Evolutionary conservation across 2,797 vertebrate species (phyloP), one percentile per base, ranked within the genome.

Genomic region (Danio choprae): DNA sequence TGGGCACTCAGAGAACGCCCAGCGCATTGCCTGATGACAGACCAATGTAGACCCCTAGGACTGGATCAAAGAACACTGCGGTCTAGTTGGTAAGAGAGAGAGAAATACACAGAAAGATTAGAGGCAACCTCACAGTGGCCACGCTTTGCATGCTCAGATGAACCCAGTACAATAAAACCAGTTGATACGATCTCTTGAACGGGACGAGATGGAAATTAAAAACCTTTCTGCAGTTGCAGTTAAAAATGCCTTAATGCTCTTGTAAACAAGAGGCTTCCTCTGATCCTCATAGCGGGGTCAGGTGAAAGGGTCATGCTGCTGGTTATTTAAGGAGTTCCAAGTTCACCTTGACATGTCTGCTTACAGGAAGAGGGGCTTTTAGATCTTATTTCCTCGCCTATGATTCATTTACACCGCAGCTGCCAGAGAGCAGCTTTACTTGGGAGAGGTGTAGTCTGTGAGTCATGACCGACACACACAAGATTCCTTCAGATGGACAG

Each of bases 341-440:
- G 92, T 94, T 94, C 92, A 94, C 92, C 93, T 94, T 94, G 93
- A 94, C 90, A 87, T 94, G 86, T 88, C 89, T 87, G 92, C 89
- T 93, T 93, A 94, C 92, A 94, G 93, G 93, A 94, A 93, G 90
- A 91, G 89, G 82, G 87, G 83, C 82, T 80, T 81, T 87, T 87
- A 85, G 90, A 94, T 94, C 91, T 89, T 84, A 90, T 94, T 94
- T 92, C 93, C 89, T 89, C 81, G 73, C 84, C 84, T 48, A 69
- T 88, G 91, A 93, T 93, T 91, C 87, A 89, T 89, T 93, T 91
- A 89, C 90, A 84, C 86, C 65, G 82, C 91, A 93, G 92, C 91
- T 94, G 93, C 91, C 91, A 90, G 88, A 75, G 83, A 82, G 86
- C 88, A 84, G 87, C 87, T 88, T 87, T 72, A 79, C 86, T 87